Base-by-base conservation (phyloP, 2,797 vertebrate genomes). In the Catharus ustulatus region DNA sequence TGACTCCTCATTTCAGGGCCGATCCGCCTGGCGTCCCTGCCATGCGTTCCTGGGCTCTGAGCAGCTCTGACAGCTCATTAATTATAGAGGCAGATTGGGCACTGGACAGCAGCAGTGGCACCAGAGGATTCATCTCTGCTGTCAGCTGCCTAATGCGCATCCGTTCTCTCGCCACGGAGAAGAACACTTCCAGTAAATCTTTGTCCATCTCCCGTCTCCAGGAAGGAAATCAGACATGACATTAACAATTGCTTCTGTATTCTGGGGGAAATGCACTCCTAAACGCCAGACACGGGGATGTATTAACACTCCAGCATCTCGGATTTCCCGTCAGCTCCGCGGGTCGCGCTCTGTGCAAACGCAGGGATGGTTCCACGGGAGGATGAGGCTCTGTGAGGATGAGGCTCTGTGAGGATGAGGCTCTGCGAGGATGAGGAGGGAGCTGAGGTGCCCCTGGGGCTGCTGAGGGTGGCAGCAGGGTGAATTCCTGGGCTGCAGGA, bases 61-160 rank as follows among this genome's bases (percentile, higher is more conserved):
- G 96, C 91, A 91, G 91, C 95, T 93, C 97, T 98, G 98, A 97
- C 98, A 98, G 97, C 97, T 97, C 97, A 98, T 98, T 98, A 98
- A 98, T 98, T 97, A 97, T 74, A 84, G 85, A 94, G 93, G 88
- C 64, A 95, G 96, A 96, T 87, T 91, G 96, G 91, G 94, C 85
- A 94, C 86, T 92, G 95, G 97, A 93, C 97, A 93, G 88, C 89
- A 90, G 78, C 74, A 17, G 73, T 85, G 63, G 94, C 94, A 91
- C 82, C 90, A 52, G 94, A 93, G 89, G 95, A 97, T 95, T 96
- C 96, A 97, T 98, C 97, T 97, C 84, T 63, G 73, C 89, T 96
- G 97, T 96, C 96, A 97, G 82, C 86, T 79, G 84, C 67, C 93
- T 96, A 94, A 95, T 91, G 89, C 55, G 64, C 90, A 89, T 90